Base-by-base conservation (phyloP, 37 sponge, comb jelly and placozoan species). In the Geodia barretti region DNA sequence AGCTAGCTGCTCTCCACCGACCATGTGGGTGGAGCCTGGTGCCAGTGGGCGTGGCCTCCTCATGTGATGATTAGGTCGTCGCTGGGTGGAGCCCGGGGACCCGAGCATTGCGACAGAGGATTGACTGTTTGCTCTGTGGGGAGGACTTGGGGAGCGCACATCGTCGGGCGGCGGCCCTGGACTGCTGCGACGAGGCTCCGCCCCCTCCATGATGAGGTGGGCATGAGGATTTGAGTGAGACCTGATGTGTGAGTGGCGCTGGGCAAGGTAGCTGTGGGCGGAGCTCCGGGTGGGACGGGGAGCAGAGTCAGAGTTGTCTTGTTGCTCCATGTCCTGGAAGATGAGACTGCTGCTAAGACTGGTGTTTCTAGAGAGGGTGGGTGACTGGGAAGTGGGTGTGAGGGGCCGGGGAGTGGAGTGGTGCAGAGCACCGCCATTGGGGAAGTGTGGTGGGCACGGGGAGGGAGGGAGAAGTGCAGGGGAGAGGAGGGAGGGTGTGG, bases 141-240 rank as follows among this genome's bases (percentile, higher is more conserved):
- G 87, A 20, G 87, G 87, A 61, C 87, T 86, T 1, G 80, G 81
- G 3, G 87, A 86, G 1, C 80, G 75, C 28, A 74, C 8, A 1
- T 3, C 3, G 37, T 60, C 39, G 30, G 65, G 39, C n/a, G 2
- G 63, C 1, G 29, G 14, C 1, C 41, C 31, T 1, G 54, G 54
- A 24, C 36, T 62, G 40, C 39, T 77, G 36, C 58, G 42, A 14
- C 21, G 42, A 19, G 28, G 60, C 1, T n/a, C 68, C 23, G 43
- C 79, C 38, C 35, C 73, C 2, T 58, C 19, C 37, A 74, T 7
- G 25, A 86, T 65, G 60, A 86, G 54, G 31, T 86, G 79, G 35
- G 75, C 61, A 23, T 64, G 80, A 41, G 87, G 87, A 47, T 86
- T 86, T 32, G 87, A 86, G 33, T 78, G 75, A 7, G 87, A 86